These are phyloP conservation scores for Plestiodon gilberti DNA, from an alignment of 2,113 vertebrate species.

Conservation along the genomic window DNA sequence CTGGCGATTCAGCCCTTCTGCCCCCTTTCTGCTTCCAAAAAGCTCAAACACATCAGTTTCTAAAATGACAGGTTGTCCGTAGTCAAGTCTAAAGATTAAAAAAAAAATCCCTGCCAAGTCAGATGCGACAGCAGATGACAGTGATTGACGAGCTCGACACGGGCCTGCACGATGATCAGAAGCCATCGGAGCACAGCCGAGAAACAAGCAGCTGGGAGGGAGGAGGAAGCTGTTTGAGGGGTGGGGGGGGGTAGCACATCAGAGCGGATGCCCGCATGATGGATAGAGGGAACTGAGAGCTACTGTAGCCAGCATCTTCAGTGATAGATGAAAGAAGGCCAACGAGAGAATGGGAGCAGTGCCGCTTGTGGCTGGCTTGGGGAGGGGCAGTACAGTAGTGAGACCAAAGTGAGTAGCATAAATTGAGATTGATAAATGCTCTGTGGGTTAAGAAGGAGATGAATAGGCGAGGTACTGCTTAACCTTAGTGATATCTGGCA, in stretches of 20 bases:
- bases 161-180: conserved; percentile 23
- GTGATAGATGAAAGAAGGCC: conserved; percentile 12
- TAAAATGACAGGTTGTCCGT: conserved; percentile 29
- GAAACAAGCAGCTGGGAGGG: not conserved
- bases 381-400: not conserved
- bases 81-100: conserved; percentile 19
- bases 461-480: not conserved
- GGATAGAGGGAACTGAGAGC: not conserved
- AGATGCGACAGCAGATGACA: conserved; percentile 74
- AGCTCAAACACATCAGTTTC: not conserved
- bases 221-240: not conserved
- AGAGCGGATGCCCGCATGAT: conserved; percentile 1
- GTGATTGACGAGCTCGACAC: conserved; percentile 83
- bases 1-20: not conserved
- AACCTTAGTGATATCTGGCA: not conserved
- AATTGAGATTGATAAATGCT: conserved; percentile 24
- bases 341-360: not conserved
- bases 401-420: not conserved
- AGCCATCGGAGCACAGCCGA: conserved; percentile 41
- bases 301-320: not conserved
- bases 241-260: not conserved
- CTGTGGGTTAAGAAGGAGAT: not conserved
- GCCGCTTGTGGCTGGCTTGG: not conserved
- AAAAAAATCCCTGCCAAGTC: conserved; percentile 21
- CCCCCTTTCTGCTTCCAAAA: not conserved